These are phyloP conservation scores for Xestia ashworthii DNA, from an alignment of 2,888 invertebrate genomes.

Conservation along the genomic window DNA sequence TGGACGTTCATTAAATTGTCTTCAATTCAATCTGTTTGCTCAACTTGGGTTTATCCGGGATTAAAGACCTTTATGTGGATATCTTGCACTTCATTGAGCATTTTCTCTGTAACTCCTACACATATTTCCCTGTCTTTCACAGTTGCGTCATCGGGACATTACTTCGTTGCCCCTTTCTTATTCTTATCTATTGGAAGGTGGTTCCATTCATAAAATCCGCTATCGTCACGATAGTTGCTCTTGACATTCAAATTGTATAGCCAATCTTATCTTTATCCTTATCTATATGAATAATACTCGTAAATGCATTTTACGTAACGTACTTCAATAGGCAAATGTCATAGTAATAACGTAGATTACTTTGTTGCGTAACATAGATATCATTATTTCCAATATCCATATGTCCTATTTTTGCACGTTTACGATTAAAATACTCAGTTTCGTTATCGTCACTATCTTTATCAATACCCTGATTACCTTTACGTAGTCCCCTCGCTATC, in stretches of 20 bases:
- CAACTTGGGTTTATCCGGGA: background rate
- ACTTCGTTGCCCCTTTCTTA: slow-evolving; percentile 16
- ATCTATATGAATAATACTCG: slow-evolving; percentile 16
- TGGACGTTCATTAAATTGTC: slow-evolving; percentile 21
- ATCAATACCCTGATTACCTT: slow-evolving; percentile 27
- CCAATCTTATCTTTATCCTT: slow-evolving; percentile 43
- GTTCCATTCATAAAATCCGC: slow-evolving; percentile 37
- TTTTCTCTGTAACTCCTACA: slow-evolving; percentile 28
- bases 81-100: slow-evolving; percentile 32
- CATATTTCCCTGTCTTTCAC: slow-evolving; percentile 19
- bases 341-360: background rate
- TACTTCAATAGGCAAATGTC: slow-evolving; percentile 4
- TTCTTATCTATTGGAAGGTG: slow-evolving; percentile 8
- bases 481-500: slow-evolving; percentile 20
- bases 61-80: slow-evolving; percentile 7
- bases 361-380: slow-evolving; percentile 20
- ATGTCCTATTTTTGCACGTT: slow-evolving; percentile 2
- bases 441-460: slow-evolving; percentile 3
- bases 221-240: slow-evolving; percentile 23
- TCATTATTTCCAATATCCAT: background rate
- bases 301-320: slow-evolving; percentile 4
- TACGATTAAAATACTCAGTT: slow-evolving; percentile 18
- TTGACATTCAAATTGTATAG: slow-evolving; percentile 29
- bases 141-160: slow-evolving; percentile 4
- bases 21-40: slow-evolving; percentile 21